Evolutionary conservation across 2,113 vertebrate genomes (phyloP).

Genomic region (Phylloscopus trochiloides): DNA sequence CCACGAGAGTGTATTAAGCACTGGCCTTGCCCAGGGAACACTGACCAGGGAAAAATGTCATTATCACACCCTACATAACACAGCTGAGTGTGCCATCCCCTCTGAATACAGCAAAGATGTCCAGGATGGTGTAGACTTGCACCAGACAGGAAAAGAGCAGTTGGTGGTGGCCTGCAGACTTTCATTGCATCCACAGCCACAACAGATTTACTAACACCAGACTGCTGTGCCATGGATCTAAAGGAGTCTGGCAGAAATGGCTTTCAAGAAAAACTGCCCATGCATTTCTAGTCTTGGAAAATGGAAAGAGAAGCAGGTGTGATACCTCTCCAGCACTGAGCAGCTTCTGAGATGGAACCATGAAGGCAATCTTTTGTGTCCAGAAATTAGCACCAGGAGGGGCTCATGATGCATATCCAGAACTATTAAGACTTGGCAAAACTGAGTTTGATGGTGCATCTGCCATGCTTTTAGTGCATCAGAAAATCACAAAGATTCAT

Average conservation of each 20-base stretch:
- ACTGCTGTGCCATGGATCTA: background rate
- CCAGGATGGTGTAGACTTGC: background rate
- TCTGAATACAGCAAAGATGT: background rate
- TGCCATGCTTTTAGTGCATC: background rate
- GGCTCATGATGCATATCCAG: background rate
- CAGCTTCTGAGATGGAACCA: background rate
- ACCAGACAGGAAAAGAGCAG: background rate
- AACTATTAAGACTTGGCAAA: background rate
- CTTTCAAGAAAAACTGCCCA: background rate
- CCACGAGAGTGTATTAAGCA: rapidly evolving
- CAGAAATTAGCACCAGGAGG: background rate
- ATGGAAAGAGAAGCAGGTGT: background rate
- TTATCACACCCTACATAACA: background rate
- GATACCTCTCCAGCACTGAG: background rate
- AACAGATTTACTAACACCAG: background rate
- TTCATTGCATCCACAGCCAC: background rate
- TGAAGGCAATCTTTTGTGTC: background rate
- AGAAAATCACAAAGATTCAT: background rate
- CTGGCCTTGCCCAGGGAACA: background rate
- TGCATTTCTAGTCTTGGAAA: background rate
- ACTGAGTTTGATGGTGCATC: background rate
- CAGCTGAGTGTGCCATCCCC: background rate
- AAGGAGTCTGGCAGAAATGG: background rate
- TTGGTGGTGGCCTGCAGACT: background rate
- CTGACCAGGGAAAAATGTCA: background rate